Evolutionary conservation across 2,797 vertebrate species (phyloP), one percentile per base, ranked within the genome.

Genomic region (Cephalopachus bancanus): DNA sequence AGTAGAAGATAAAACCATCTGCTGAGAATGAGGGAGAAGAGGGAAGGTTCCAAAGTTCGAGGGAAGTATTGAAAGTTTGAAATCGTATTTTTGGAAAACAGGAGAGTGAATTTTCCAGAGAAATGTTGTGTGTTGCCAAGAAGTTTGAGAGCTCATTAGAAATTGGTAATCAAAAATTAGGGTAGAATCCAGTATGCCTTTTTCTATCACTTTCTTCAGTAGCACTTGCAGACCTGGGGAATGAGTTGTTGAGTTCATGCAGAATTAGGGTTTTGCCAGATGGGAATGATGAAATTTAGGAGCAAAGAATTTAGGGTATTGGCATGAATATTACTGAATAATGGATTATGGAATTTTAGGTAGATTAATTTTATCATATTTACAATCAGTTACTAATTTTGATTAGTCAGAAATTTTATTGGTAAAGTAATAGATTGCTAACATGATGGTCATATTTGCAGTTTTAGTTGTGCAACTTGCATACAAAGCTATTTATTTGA

Each of bases 61-160:
- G 75, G 26, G 30, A 71, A 86, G 74, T 78, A 51, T 51, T 12
- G 1, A 78, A 76, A 60, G 51, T 71, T 72, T 88, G 57, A 81
- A 80, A 59, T 85, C 53, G 75, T 30, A n/a, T 81, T 88, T 89
- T 89, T 59, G 28, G 86, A 49, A 94, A 89, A 83, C 28, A 57
- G 17, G 37, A 44, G 19, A 83, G 51, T 83, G 24, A 72, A 72
- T 87, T 87, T 80, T 62, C 75, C 44, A 80, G 65, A 87, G 75
- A 62, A 80, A 62, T 72, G n/a, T 51, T 72, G 5, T 81, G 49
- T 33, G 10, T 57, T 64, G 16, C 26, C 37, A 26, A 69, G 49
- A n/a, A 83, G 30, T 92, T 83, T 74, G 44, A 92, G 69, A 53
- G 11, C 30, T 60, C 67, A 65, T 44, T 26, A 16, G 57, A 74